Evolutionary conservation across 2,113 vertebrate genomes (phyloP).

Genomic region (Phalacrocorax aristotelis): DNA sequence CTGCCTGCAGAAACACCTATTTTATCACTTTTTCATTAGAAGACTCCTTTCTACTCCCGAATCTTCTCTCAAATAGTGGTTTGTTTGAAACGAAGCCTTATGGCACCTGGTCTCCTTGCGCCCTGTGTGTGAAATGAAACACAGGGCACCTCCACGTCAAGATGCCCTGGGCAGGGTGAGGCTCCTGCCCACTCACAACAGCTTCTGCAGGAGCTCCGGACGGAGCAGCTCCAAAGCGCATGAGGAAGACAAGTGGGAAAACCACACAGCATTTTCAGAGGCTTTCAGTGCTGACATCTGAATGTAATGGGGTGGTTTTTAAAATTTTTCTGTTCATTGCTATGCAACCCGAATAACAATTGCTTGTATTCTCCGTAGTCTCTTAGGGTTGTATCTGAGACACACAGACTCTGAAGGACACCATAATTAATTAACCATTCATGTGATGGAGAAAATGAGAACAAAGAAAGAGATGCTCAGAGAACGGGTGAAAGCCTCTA

Average conservation of each 20-base stretch:
- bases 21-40: neutral
- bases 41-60: neutral
- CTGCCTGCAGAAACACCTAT: neutral
- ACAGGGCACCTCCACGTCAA: neutral
- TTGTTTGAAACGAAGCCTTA: neutral
- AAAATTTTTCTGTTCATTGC: neutral
- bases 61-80: neutral
- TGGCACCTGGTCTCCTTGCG: neutral
- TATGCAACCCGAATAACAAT: neutral
- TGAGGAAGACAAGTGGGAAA: neutral
- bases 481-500: neutral
- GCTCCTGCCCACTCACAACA: neutral
- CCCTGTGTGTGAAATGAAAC: neutral
- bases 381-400: neutral
- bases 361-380: neutral
- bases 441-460: neutral
- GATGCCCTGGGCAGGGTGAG: neutral
- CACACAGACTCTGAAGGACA: neutral
- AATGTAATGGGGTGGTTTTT: neutral
- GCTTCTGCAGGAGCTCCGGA: neutral
- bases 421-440: neutral
- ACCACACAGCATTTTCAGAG: neutral
- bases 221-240: rapidly evolving
- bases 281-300: neutral
- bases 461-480: neutral